Percentiles rank a stretch among this genome's conserved stretches.
These are phyloP conservation scores for Episyrphus balteatus DNA, from an alignment of 1,140 invertebrate species.

Conservation along the genomic window DNA sequence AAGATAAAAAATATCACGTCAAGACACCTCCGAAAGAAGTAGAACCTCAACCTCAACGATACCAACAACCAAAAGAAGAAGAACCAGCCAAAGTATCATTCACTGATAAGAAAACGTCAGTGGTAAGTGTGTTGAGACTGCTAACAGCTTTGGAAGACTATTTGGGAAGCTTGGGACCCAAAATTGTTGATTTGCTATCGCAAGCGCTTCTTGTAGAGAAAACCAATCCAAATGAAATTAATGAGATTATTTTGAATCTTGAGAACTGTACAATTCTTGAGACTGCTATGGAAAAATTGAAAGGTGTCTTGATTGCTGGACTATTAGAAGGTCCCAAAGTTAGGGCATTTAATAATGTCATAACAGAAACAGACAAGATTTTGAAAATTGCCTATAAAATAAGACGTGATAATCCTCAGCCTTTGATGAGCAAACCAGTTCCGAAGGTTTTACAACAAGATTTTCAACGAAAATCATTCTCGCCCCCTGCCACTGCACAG, in stretches of 20 bases:
- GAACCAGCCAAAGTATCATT: neutral
- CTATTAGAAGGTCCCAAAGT: conserved; percentile 20
- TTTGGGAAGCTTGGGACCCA: conserved; percentile 65
- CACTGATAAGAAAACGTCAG: neutral
- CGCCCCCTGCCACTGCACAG: neutral
- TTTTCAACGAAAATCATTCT: no score
- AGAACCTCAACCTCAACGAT: neutral
- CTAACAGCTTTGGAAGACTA: conserved; percentile 67
- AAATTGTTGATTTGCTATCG: conserved; percentile 57
- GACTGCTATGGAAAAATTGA: conserved; percentile 27
- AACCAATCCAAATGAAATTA: conserved; percentile 14
- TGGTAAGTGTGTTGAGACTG: conserved; percentile 54
- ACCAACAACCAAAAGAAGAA: neutral
- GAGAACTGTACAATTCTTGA: conserved; percentile 25
- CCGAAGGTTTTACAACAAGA: neutral
- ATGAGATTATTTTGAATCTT: conserved; percentile 11
- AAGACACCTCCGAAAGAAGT: neutral
- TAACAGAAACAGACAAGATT: conserved; percentile 16
- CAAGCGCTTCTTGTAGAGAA: conserved; percentile 59
- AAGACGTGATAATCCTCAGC: neutral
- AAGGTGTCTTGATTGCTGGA: conserved; percentile 21
- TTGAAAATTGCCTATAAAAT: conserved; percentile 9
- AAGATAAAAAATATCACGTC: conserved; percentile 21
- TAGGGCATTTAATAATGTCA: conserved; percentile 18
- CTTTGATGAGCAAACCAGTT: neutral